These are phyloP conservation scores for Rhinella marina DNA, from an alignment of 2,797 vertebrate species.

Conservation along the genomic window DNA sequence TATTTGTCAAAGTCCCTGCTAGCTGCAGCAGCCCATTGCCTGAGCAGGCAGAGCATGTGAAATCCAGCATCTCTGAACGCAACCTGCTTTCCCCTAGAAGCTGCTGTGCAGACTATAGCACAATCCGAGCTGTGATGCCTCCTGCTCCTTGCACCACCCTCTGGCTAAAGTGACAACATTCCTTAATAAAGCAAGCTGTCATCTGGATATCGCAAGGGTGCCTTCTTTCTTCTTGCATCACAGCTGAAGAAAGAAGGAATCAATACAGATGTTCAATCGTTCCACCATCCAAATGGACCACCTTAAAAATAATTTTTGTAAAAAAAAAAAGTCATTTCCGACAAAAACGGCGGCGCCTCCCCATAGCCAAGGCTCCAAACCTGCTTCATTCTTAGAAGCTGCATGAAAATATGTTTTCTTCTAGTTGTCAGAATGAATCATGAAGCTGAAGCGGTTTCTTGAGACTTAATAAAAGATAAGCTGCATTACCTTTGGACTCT, in stretches of 20 bases:
- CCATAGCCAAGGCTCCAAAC: neutral
- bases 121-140: constrained; percentile 24
- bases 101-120: constrained; percentile 36
- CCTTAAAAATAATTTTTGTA: neutral
- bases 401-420: neutral
- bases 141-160: constrained; percentile 39
- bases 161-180: constrained; percentile 51
- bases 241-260: neutral
- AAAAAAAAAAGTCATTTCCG: neutral
- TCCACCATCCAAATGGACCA: neutral
- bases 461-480: neutral
- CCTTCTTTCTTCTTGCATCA: neutral
- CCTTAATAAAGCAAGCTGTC: constrained; percentile 32
- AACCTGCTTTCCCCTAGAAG: neutral
- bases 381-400: neutral
- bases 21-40: constrained; percentile 18
- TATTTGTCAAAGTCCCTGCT: neutral
- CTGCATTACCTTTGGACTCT: neutral
- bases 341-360: neutral
- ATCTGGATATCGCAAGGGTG: neutral
- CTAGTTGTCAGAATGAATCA: neutral
- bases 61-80: constrained; percentile 20
- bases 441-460: constrained; percentile 19
- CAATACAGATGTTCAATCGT: neutral
- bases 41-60: constrained; percentile 10